A percentile compares a stretch with the other conserved stretches of the same genome.
phyloP scores from a whole-genome alignment of 2,113 vertebrate genomes.

The Danionella cerebrum region DNA sequence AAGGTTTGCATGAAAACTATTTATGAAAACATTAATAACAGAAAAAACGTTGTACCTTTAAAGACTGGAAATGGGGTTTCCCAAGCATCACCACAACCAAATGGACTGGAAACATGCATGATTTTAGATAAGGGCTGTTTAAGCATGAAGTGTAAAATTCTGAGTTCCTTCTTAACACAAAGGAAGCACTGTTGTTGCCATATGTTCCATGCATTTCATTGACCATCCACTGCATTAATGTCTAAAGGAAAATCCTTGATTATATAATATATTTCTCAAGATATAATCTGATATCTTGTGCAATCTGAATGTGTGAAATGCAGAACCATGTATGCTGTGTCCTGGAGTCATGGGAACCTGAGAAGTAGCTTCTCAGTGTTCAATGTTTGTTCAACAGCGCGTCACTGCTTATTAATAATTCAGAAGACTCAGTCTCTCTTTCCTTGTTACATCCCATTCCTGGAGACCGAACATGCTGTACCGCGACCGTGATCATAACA shows the following conservation, averaged over 20 bases:
- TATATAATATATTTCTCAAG: too few species aligned
- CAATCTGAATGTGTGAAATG: background rate
- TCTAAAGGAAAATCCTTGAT: too few species aligned
- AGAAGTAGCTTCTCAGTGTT: slow-evolving; percentile 51
- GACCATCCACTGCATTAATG: background rate
- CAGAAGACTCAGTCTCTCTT: slow-evolving; percentile 36
- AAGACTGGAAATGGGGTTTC: background rate
- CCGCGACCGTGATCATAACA: slow-evolving; percentile 18
- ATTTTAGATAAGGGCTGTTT: slow-evolving; percentile 35
- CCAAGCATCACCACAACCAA: slow-evolving; percentile 24
- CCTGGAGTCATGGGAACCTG: slow-evolving; percentile 38
- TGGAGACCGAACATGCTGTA: background rate
- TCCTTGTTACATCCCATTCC: slow-evolving; percentile 25
- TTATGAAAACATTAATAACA: too few species aligned
- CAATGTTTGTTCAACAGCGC: slow-evolving; percentile 51
- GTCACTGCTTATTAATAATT: slow-evolving; percentile 49
- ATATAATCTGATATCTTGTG: too few species aligned
- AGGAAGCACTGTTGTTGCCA: background rate
- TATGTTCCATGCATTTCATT: background rate
- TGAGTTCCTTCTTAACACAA: slow-evolving; percentile 27
- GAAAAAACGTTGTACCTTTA: background rate
- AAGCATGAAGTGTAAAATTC: slow-evolving; percentile 19
- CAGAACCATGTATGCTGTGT: background rate
- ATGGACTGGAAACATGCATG: slow-evolving; percentile 37
- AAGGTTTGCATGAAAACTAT: too few species aligned